Percentiles rank a stretch among this genome's conserved stretches.
Conservation (phyloP, 2,888 invertebrate genomes). For the Acronicta leporina region DNA sequence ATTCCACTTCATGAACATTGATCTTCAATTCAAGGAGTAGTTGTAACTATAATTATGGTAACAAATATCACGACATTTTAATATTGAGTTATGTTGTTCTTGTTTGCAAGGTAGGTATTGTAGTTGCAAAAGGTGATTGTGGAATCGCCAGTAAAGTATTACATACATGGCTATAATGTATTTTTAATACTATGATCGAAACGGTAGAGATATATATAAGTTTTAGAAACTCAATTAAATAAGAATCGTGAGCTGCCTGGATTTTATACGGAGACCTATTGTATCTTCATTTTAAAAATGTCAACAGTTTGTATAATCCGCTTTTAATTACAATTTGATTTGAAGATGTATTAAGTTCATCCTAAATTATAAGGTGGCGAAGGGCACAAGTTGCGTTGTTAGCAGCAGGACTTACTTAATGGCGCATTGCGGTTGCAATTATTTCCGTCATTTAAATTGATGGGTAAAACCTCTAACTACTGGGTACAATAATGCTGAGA, state of each 20-base stretch:
- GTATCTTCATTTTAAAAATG: no score
- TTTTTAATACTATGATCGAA: no score
- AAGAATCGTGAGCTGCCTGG: no score
- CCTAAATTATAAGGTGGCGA: slow-evolving; percentile 15
- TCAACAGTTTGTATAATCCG: no score
- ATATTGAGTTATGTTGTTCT: background rate
- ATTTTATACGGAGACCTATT: no score
- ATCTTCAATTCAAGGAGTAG: slow-evolving; percentile 39
- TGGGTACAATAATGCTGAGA: slow-evolving; percentile 50
- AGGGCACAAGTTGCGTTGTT: slow-evolving; percentile 37
- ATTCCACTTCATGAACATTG: slow-evolving; percentile 51
- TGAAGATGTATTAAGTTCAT: slow-evolving; percentile 6
- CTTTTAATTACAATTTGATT: background rate
- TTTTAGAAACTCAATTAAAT: no score
- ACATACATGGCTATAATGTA: no score
- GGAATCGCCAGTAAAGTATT: no score
- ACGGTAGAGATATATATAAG: no score
- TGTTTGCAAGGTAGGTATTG: no score
- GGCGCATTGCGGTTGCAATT: slow-evolving; percentile 50
- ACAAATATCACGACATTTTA: slow-evolving; percentile 2
- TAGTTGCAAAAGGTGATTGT: no score
- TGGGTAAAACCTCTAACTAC: slow-evolving; percentile 64
- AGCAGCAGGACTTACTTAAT: slow-evolving; percentile 25
- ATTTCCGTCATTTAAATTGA: slow-evolving; percentile 46
- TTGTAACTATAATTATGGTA: slow-evolving; percentile 19